A percentile compares a stretch with the other conserved stretches of the same genome.
Conservation (phyloP, 2,888 invertebrate genomes). For the Meloe dianella region DNA sequence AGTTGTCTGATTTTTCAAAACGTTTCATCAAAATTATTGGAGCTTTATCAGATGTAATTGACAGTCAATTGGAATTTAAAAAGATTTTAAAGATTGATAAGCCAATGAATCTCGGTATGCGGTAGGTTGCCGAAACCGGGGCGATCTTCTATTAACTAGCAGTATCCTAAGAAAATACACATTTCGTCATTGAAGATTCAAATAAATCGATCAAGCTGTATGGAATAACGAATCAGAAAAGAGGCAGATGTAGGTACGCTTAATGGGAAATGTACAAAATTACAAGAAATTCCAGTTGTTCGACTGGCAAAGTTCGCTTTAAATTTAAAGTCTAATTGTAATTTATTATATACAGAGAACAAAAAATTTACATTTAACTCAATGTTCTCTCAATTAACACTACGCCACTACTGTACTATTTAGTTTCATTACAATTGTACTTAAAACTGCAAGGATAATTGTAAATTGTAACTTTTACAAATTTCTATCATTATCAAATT, state of each 20-base stretch:
- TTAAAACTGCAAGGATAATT: neutral
- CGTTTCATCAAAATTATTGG: constrained; percentile 22
- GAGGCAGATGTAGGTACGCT: too few relatives aligned
- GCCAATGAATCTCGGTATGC: constrained; percentile 43
- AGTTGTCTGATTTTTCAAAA: too few relatives aligned
- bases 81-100: constrained; percentile 47
- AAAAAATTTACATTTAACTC: neutral
- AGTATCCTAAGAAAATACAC: neutral
- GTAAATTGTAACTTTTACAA: neutral
- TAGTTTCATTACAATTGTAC: neutral
- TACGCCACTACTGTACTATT: neutral
- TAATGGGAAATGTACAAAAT: neutral
- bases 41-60: constrained; percentile 46
- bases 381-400: neutral
- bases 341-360: neutral
- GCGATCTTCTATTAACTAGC: neutral
- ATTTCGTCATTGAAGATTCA: too few relatives aligned
- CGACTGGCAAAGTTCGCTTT: neutral
- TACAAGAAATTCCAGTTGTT: neutral
- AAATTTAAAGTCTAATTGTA: neutral
- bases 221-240: too few relatives aligned
- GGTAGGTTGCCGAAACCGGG: constrained; percentile 41
- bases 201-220: neutral
- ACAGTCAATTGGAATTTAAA: constrained; percentile 50
- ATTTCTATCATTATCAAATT: neutral